Evolutionary conservation across 2,888 invertebrate genomes (phyloP).

Genomic region (Aporophyla nigra): DNA sequence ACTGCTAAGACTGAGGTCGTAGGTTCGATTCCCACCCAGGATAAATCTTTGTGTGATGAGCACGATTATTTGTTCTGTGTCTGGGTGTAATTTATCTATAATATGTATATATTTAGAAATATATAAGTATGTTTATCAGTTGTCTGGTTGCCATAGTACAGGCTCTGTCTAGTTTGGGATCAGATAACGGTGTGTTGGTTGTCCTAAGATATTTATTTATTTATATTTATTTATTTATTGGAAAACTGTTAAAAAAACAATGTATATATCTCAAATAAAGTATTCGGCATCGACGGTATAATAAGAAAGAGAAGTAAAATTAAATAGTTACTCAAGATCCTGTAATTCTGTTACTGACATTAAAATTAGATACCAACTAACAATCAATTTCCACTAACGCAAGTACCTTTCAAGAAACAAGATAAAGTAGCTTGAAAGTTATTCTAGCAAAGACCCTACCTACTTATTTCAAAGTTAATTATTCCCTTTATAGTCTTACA

Average conservation of each 20-base stretch:
- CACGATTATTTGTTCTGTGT: no score
- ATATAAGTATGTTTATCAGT: no score
- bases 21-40: no score
- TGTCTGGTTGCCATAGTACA: no score
- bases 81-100: no score
- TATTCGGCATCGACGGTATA: neutral
- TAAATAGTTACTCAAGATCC: neutral
- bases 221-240: no score
- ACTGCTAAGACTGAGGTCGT: no score
- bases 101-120: no score
- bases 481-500: conserved; percentile 49
- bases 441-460: conserved; percentile 35
- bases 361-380: conserved; percentile 16
- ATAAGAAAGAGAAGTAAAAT: neutral
- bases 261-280: neutral
- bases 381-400: conserved; percentile 38
- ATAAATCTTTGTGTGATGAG: no score
- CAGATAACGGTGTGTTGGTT: no score
- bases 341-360: neutral
- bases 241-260: neutral
- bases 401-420: conserved; percentile 7
- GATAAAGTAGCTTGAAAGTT: conserved; percentile 39
- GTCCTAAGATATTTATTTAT: no score
- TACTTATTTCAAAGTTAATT: conserved; percentile 54
- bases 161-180: no score